Evolutionary conservation across 2,888 invertebrate species (phyloP), one percentile per base, ranked within the genome.

Genomic region (Gnatocerus cornutus): DNA sequence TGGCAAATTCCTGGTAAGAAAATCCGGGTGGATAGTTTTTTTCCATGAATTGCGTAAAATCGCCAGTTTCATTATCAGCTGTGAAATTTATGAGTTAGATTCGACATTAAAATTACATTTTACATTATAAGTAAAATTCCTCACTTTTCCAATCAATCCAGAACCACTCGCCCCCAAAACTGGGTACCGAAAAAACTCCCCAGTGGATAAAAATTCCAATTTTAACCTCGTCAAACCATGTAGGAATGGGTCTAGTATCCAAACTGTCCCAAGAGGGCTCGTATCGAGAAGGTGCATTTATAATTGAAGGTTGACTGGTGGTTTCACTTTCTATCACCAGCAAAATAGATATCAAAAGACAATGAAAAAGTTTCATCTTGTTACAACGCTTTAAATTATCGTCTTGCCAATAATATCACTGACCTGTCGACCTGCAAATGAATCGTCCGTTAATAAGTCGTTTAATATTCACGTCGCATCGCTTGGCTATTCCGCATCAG

Each of bases 121-220:
- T 21, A 21, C 21, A 21, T 21, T n/a, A n/a, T n/a, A n/a, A n/a
- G n/a, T n/a, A n/a, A n/a, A n/a, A n/a, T 2, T 33, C 33, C 6
- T 33, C 86, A 92, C 93, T 87, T 86, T 89, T 86, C 96, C 95
- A 97, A 76, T 91, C 86, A 10, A 84, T 86, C 97, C 97, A 97
- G 83, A 97, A 97, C 98, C 97, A 98, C 86, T 96, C 97, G 0
- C 91, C 90, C 0, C 91, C 90, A 83, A 91, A 94, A 80, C 94
- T 93, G 0, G 96, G 97, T 8, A 97, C 97, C 0, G 95, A 91
- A 80, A 92, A 98, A 0, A 97, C 94, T 0, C 97, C 97, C 95
- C 96, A 97, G 80, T 97, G 97, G 39, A 98, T 86, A 80, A 98
- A 97, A 76, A 98, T 96, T 1, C 97, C 97, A 72, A 96, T 86